Evolutionary conservation across 2,888 invertebrate genomes (phyloP), one percentile per base, ranked within the genome.

Genomic region (Elaeidobius kamerunicus): DNA sequence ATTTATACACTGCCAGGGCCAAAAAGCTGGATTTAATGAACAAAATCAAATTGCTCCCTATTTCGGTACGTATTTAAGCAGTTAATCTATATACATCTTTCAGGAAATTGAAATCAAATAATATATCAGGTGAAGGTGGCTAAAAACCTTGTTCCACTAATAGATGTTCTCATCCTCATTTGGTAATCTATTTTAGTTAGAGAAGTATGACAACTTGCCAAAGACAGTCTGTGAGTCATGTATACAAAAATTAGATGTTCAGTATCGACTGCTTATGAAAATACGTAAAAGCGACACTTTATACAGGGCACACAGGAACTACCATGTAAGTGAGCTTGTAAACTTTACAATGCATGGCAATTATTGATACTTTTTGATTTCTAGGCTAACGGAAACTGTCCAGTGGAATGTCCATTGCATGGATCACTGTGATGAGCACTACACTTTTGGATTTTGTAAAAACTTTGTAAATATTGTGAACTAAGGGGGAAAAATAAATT

Each of bases 1-100:
- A 90, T 70, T 85, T 90, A 62, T 90, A 89, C 69, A 87, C 89
- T 32, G 84, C 85, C 63, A 86, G 85, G 75, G 90, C 88, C 43
- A 80, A 82, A 68, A 82, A 85, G 65, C 76, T 88, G 69, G 79
- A 81, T 66, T 78, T 91, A 60, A 83, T 88, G 23, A 84, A 87
- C 65, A 89, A 90, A 79, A 87, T 91, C 65, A 83, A 82, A 66
- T 85, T 88, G 71, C 77, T 91, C 55, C 89, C 90, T 55, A 86
- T 90, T 65, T 86, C 85, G 66, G 91, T 90, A 75, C 75, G 80
- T 75, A 50, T 42, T 17, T 20, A n/a, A n/a, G n/a, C n/a, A n/a
- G n/a, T n/a, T n/a, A n/a, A n/a, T n/a, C n/a, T n/a, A n/a, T n/a
- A n/a, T n/a, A n/a, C n/a, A n/a, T n/a, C n/a, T n/a, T n/a, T n/a